A percentile compares a stretch with the other conserved stretches of the same genome.
These are phyloP conservation scores for Mormyrus iriodes DNA, from an alignment of 2,113 vertebrate genomes.

Conservation along the genomic window DNA sequence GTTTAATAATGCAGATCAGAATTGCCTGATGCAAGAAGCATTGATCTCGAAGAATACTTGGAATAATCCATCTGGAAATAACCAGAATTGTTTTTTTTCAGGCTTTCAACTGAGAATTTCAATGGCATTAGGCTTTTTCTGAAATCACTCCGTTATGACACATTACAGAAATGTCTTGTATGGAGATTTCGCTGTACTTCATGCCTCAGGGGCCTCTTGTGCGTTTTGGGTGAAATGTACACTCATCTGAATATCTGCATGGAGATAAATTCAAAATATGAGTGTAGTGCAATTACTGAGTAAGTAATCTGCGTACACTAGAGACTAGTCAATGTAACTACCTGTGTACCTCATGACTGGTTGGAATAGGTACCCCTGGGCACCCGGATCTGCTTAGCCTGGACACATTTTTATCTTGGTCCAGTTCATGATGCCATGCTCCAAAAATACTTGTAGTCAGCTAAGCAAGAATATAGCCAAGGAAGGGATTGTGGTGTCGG, in stretches of 20 bases:
- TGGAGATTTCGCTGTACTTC: not conserved
- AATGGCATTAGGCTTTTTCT: not conserved
- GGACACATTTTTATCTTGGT: constrained; percentile 34
- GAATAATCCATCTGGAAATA: constrained; percentile 27
- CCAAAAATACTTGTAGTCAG: constrained; percentile 44
- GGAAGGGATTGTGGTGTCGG: no score
- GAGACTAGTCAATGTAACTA: not conserved
- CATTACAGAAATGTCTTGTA: not conserved
- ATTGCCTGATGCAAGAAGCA: constrained; percentile 11
- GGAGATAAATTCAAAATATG: not conserved
- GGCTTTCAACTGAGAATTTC: not conserved
- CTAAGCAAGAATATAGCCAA: constrained; percentile 39
- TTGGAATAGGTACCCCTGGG: not conserved
- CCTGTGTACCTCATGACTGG: not conserved
- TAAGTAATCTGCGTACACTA: not conserved
- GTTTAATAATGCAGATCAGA: constrained; percentile 31
- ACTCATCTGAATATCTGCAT: not conserved
- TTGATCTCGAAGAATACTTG: not conserved
- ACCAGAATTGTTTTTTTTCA: not conserved
- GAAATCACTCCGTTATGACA: not conserved
- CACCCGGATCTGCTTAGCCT: not conserved
- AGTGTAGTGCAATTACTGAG: not conserved
- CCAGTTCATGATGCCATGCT: constrained; percentile 40
- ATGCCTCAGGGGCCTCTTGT: not conserved
- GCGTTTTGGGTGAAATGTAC: not conserved